Conservation (phyloP, 1,140 invertebrate genomes). For the Psilanteris sp. region DNA sequence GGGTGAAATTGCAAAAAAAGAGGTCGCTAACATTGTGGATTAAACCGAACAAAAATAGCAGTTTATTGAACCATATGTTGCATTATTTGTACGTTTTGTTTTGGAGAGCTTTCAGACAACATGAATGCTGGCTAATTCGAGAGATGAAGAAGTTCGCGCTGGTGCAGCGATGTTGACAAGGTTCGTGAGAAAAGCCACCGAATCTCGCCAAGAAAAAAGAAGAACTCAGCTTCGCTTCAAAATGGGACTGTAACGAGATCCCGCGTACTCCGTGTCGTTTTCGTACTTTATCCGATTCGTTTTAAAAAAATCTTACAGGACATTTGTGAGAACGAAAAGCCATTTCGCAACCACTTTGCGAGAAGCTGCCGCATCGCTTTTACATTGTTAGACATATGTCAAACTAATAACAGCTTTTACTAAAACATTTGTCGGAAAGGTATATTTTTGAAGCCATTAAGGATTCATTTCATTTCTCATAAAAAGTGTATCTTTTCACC, state of each 20-base stretch:
- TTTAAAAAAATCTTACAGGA: conserved; percentile 46
- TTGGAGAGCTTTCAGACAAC: conserved; percentile 26
- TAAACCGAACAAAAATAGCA: conserved; percentile 35
- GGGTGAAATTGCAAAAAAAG: background rate
- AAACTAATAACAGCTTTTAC: no score
- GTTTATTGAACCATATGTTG: conserved; percentile 32
- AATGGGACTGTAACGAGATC: conserved; percentile 44
- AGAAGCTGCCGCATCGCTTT: conserved; percentile 32
- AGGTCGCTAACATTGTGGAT: conserved; percentile 16
- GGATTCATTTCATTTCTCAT: no score
- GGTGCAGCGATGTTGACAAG: conserved; percentile 41
- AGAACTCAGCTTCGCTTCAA: background rate
- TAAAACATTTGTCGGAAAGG: conserved; percentile 1
- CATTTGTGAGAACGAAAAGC: conserved; percentile 37
- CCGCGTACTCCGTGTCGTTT: conserved; percentile 26
- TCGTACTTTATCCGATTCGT: conserved; percentile 50
- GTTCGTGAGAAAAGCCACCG: conserved; percentile 33
- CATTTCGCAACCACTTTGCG: conserved; percentile 52
- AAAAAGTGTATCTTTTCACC: no score
- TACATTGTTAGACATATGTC: conserved; percentile 15
- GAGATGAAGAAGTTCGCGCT: conserved; percentile 38
- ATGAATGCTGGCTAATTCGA: conserved; percentile 52
- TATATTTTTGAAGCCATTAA: conserved; percentile 1
- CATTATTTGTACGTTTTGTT: conserved; percentile 35
- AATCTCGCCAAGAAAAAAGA: conserved; percentile 38